Evolutionary conservation across 92 coral and sea anemone genomes (phyloP).

Genomic region (Actinernus sp.): DNA sequence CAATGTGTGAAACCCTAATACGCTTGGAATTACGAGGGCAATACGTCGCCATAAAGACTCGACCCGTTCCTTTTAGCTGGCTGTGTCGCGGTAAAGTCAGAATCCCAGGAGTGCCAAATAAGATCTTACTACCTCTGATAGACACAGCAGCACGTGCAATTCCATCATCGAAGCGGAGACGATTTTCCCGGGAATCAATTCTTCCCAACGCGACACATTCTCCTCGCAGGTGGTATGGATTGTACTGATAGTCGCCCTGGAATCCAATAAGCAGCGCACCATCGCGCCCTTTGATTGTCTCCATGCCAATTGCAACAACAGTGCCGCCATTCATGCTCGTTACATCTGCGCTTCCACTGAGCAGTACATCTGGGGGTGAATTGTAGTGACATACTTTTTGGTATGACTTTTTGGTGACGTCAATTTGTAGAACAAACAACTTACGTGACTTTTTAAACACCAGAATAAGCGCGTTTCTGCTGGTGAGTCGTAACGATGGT

Average conservation of each 20-base stretch:
- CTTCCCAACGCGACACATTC: conserved; percentile 76
- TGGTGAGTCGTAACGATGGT: conserved; percentile 63
- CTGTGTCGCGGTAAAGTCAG: conserved; percentile 86
- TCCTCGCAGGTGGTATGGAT: conserved; percentile 19
- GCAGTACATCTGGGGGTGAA: conserved; percentile 4
- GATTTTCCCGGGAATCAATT: conserved; percentile 72
- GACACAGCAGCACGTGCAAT: conserved; percentile 74
- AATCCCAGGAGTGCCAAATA: conserved; percentile 88
- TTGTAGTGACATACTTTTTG: conserved; percentile 26
- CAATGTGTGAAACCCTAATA: conserved; percentile 45
- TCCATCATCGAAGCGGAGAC: conserved; percentile 83
- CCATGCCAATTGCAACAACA: conserved; percentile 84
- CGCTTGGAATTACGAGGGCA: conserved; percentile 82
- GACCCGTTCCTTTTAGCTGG: conserved; percentile 85
- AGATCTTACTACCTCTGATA: conserved; percentile 49
- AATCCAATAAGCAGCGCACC: conserved; percentile 81
- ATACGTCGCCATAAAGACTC: conserved; percentile 79
- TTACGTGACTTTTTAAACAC: conserved; percentile 48
- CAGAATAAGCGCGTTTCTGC: conserved; percentile 58
- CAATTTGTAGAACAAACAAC: conserved; percentile 50
- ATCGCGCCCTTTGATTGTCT: conserved; percentile 74
- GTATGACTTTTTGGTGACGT: conserved; percentile 24
- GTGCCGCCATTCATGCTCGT: conserved; percentile 55
- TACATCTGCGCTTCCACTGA: conserved; percentile 58
- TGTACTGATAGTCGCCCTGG: conserved; percentile 46